Conservation (phyloP, 2,888 invertebrate genomes). For the Horisme vitalbata region DNA sequence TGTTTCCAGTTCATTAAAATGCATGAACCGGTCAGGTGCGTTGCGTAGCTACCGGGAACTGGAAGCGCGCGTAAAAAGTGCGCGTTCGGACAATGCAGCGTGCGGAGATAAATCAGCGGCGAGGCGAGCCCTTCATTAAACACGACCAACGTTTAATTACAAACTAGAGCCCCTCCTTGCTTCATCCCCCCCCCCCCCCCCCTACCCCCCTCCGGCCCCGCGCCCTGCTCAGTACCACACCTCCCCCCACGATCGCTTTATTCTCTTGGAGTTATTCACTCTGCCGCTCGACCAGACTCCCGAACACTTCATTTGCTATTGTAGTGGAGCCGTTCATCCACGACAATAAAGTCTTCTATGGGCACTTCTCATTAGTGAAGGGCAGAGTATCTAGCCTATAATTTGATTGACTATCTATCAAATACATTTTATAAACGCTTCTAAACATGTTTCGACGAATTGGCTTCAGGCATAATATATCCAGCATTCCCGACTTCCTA, state of each 20-base stretch:
- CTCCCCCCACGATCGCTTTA: too few relatives aligned
- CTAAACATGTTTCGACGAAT: too few relatives aligned
- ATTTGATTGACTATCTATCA: too few relatives aligned
- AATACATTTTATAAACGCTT: too few relatives aligned
- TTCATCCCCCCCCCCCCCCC: slow-evolving; percentile 8
- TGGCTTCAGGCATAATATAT: too few relatives aligned
- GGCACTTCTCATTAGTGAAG: neutral
- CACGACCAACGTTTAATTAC: slow-evolving; percentile 60
- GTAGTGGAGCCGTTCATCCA: slow-evolving; percentile 7
- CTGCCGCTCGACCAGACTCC: slow-evolving; percentile 1
- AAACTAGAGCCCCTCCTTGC: slow-evolving; percentile 35
- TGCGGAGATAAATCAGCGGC: slow-evolving; percentile 52
- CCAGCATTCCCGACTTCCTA: too few relatives aligned
- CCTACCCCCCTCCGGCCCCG: slow-evolving; percentile 7
- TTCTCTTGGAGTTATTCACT: slow-evolving; percentile 24
- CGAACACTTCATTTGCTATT: slow-evolving; percentile 41
- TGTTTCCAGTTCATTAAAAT: slow-evolving; percentile 30
- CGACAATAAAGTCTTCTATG: slow-evolving; percentile 2
- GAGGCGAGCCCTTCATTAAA: slow-evolving; percentile 55
- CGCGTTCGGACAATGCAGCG: slow-evolving; percentile 32
- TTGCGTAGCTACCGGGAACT: slow-evolving; percentile 19
- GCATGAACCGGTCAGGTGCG: slow-evolving; percentile 29
- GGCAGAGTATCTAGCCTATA: too few relatives aligned
- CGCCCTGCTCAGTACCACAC: slow-evolving; percentile 18
- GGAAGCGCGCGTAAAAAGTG: slow-evolving; percentile 44